Evolutionary conservation across 35 echinoderm and acorn worm genomes (phyloP).

Genomic region (Acanthaster planci): DNA sequence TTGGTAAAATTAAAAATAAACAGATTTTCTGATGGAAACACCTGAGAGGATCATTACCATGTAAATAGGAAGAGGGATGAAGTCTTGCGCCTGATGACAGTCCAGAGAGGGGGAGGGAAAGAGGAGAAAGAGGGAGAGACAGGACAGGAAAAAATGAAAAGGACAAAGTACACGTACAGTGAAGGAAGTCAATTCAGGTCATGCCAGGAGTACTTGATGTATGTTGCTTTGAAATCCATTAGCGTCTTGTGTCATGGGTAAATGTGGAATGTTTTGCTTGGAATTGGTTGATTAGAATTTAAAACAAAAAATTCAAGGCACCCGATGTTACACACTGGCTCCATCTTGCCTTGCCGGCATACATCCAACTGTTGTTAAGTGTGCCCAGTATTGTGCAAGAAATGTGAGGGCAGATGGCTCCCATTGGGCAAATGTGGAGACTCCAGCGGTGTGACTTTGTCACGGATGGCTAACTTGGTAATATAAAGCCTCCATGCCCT

Average conservation of each 20-base stretch:
- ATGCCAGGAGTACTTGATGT: too few species aligned
- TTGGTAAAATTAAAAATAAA: conserved; percentile 81
- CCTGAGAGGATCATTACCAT: conserved; percentile 50
- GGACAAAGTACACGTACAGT: conserved; percentile 5
- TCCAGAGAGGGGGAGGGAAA: neutral
- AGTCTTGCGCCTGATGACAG: conserved; percentile 15
- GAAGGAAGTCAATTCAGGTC: too few species aligned
- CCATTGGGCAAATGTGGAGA: neutral
- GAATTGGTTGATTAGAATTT: too few species aligned
- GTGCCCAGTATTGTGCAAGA: conserved; percentile 6
- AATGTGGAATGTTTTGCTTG: too few species aligned
- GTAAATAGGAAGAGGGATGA: conserved; percentile 46
- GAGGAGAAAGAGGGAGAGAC: neutral
- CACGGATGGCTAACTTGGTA: conserved; percentile 29
- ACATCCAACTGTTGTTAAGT: conserved; percentile 22
- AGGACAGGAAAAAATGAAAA: neutral
- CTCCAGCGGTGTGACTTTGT: conserved; percentile 11
- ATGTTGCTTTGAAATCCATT: too few species aligned
- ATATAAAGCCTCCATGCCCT: conserved; percentile 29
- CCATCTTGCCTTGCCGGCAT: too few species aligned
- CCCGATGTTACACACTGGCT: too few species aligned
- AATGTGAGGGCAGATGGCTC: conserved; percentile 7
- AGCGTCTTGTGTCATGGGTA: too few species aligned
- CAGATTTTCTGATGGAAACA: conserved; percentile 61
- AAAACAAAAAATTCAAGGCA: too few species aligned